Percentiles rank a stretch among this genome's conserved stretches.
These are phyloP conservation scores for Macaca mulatta DNA, from an alignment of 2,113 vertebrate genomes.

Conservation along the genomic window DNA sequence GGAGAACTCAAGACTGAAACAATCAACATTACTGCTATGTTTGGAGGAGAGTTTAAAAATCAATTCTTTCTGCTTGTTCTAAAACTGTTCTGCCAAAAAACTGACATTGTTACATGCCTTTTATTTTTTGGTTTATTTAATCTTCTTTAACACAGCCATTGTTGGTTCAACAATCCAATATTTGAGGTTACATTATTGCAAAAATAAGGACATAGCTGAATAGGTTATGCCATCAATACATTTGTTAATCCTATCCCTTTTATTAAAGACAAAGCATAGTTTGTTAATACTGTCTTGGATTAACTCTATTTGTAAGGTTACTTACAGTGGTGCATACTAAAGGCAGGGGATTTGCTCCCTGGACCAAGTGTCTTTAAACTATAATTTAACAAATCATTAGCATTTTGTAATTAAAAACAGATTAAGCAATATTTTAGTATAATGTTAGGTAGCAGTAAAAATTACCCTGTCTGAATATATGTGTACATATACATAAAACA, in stretches of 20 bases:
- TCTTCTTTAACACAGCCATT: constrained; percentile 66
- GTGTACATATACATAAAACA: constrained; percentile 37
- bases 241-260: constrained; percentile 62
- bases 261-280: constrained; percentile 69
- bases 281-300: constrained; percentile 45
- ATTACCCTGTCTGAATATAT: constrained; percentile 15
- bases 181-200: constrained; percentile 74
- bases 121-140: constrained; percentile 79
- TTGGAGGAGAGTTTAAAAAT: constrained; percentile 58
- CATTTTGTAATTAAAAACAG: constrained; percentile 78
- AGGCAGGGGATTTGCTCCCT: constrained; percentile 30
- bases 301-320: constrained; percentile 33
- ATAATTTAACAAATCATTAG: constrained; percentile 50
- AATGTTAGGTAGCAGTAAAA: constrained; percentile 78
- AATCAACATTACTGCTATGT: not conserved
- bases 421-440: constrained; percentile 79
- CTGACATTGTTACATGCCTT: constrained; percentile 71
- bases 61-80: constrained; percentile 61
- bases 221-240: constrained; percentile 62
- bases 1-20: constrained; percentile 45
- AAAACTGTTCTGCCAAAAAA: constrained; percentile 69
- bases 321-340: constrained; percentile 65
- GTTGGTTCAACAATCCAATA: constrained; percentile 83
- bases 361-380: constrained; percentile 49
- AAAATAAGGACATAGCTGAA: constrained; percentile 78